A percentile compares a stretch with the other conserved stretches of the same genome.
Evolutionary conservation across 2,888 invertebrate species (phyloP).

Genomic region (Ectemnius lituratus): DNA sequence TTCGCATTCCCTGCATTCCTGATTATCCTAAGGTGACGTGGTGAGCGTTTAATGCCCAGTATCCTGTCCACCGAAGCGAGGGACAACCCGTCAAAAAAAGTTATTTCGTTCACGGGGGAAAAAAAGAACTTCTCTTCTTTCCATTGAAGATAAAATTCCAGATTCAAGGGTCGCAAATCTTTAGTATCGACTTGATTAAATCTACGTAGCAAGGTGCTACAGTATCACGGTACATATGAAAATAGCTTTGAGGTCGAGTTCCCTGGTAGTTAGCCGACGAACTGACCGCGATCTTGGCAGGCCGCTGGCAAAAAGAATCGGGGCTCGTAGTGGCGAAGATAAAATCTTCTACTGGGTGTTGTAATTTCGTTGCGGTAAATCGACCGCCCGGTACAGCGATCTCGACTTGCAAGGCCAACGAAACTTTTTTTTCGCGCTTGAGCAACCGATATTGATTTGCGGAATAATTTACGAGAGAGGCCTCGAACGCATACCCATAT

Average conservation of each 20-base stretch:
- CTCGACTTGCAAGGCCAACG: not conserved
- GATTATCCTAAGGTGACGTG: not conserved
- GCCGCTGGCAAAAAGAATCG: not conserved
- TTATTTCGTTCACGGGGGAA: not conserved
- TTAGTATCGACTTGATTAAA: too few relatives aligned
- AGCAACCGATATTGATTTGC: slow-evolving; percentile 57
- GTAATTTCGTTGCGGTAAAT: not conserved
- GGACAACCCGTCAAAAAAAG: not conserved
- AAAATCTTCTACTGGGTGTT: not conserved
- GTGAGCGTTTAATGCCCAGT: not conserved
- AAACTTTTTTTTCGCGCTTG: not conserved
- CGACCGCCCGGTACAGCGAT: not conserved
- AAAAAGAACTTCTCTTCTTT: too few relatives aligned
- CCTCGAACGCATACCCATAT: not conserved
- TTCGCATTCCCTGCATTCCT: slow-evolving; percentile 2
- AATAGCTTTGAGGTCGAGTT: too few relatives aligned
- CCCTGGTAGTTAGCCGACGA: not conserved
- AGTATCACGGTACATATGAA: too few relatives aligned
- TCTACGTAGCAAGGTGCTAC: too few relatives aligned
- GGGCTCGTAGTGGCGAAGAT: not conserved
- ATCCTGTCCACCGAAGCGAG: not conserved
- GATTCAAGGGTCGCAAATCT: too few relatives aligned
- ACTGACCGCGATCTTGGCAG: not conserved
- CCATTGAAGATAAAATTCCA: too few relatives aligned
- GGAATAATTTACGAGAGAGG: slow-evolving; percentile 56